phyloP scores from a whole-genome alignment of 2,797 vertebrate genomes.

The Anguilla anguilla region DNA sequence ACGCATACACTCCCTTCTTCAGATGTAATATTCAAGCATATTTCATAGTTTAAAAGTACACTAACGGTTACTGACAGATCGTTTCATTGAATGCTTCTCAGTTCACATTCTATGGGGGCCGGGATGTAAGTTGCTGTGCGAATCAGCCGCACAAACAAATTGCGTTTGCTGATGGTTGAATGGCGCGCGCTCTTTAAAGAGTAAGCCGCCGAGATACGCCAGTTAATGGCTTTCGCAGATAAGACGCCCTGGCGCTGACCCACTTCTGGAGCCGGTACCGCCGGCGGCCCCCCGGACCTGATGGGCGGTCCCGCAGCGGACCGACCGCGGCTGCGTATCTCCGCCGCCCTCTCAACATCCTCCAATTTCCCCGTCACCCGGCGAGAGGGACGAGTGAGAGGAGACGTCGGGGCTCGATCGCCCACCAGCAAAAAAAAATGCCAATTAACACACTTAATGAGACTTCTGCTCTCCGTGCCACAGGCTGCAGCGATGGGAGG shows the following conservation, averaged over 20 bases:
- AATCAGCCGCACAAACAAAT: neutral
- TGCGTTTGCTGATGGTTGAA: too few species aligned
- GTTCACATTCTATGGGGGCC: neutral
- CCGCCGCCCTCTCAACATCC: conserved; percentile 39
- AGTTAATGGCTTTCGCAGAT: neutral
- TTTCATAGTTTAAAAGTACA: neutral
- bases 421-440: conserved; percentile 50
- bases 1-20: neutral
- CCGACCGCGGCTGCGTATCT: neutral
- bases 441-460: conserved; percentile 78
- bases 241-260: neutral
- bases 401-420: conserved; percentile 32
- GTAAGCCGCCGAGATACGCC: neutral
- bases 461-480: conserved; percentile 47
- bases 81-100: neutral
- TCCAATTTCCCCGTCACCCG: conserved; percentile 59
- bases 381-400: neutral
- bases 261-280: conserved; percentile 2
- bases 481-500: neutral
- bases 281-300: neutral
- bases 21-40: neutral
- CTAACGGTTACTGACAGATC: neutral
- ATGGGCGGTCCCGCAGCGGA: neutral
- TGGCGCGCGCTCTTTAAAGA: neutral
- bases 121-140: neutral